Evolutionary conservation across 2,888 invertebrate species (phyloP).

Genomic region (Scaptomyza reducta): DNA sequence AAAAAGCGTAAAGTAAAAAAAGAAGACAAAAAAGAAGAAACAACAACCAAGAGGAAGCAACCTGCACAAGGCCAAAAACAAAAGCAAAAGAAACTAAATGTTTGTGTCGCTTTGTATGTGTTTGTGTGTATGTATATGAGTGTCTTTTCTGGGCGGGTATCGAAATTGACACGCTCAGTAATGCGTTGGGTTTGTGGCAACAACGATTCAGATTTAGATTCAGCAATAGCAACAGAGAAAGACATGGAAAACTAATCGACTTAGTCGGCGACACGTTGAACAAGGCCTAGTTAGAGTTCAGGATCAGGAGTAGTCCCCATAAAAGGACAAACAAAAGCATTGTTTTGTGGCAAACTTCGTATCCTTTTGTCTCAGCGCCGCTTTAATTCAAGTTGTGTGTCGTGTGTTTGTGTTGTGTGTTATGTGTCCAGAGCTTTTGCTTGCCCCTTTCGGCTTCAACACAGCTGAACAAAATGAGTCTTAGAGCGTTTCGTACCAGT

Average conservation of each 20-base stretch:
- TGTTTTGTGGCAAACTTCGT: slow-evolving; percentile 46
- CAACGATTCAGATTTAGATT: slow-evolving; percentile 31
- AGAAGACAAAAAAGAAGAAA: slow-evolving; percentile 16
- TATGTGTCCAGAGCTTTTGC: background rate
- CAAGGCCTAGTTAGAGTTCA: slow-evolving; percentile 19
- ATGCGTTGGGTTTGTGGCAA: slow-evolving; percentile 63
- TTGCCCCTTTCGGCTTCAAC: slow-evolving; percentile 12
- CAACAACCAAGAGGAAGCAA: slow-evolving; percentile 17
- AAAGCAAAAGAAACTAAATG: slow-evolving; percentile 32
- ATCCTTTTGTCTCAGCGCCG: slow-evolving; percentile 15
- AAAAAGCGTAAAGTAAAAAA: slow-evolving; percentile 21
- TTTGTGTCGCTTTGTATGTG: too few species aligned
- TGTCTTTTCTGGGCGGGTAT: slow-evolving; percentile 53
- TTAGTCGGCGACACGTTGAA: slow-evolving; percentile 75
- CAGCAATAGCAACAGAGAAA: slow-evolving; percentile 13
- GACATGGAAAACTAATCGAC: slow-evolving; percentile 65
- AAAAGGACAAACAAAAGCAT: slow-evolving; percentile 36
- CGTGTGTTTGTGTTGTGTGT: background rate
- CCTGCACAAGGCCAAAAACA: slow-evolving; percentile 30
- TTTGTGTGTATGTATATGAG: background rate
- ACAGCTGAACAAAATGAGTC: slow-evolving; percentile 64
- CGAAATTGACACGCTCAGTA: slow-evolving; percentile 69
- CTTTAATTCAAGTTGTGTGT: slow-evolving; percentile 26
- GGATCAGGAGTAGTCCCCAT: slow-evolving; percentile 1
- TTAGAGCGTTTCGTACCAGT: slow-evolving; percentile 40